Base-by-base conservation (phyloP, 2,113 vertebrate species). In the Nesogale talazaci region DNA sequence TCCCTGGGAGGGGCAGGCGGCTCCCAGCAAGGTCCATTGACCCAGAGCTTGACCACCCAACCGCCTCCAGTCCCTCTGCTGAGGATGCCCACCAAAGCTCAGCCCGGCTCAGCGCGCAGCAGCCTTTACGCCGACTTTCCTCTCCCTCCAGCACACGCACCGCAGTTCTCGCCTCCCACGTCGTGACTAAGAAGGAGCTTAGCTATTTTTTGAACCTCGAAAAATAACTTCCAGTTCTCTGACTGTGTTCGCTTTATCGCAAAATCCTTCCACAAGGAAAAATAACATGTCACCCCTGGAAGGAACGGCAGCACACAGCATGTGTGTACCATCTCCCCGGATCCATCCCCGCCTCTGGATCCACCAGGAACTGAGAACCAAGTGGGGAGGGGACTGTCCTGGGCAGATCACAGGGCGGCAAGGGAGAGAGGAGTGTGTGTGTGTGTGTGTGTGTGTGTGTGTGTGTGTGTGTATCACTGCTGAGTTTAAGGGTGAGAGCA, bases 141-240 rank as follows among this genome's bases (percentile, higher is more conserved):
- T 90, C 59, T 94, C 88, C 59, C 56, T 90, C 92, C 89, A 90
- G 80, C 90, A 97, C 95, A 92, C 38, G 86, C 17, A 79, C 65
- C 88, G 65, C 40, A 88, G 88, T 76, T 92, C 38, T 76, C 79
- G 85, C 83, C 84, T 96, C 95, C 90, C 82, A 96, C 81, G 52
- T 94, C 76, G 94, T 95, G 89, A 96, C 94, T 95, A 96, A 93
- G 88, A 89, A 88, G 86, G 82, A 89, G 46, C 90, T 92, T 82
- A 90, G 92, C 78, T 95, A 83, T 91, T 94, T 93, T 92, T 70
- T 77, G 61, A 90, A 86, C 92, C 88, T 96, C 86, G 90, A 95
- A 52, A 52, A 81, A 94, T 42, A 96, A 46, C 1, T 93, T 16
- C 46, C 38, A 42, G 91, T 93, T 87, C 17, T 6, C 90, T 87